Percentiles rank a stretch among this genome's conserved stretches.
Evolutionary conservation across 2,113 vertebrate genomes (phyloP).

Genomic region (Nematolebias whitei): DNA sequence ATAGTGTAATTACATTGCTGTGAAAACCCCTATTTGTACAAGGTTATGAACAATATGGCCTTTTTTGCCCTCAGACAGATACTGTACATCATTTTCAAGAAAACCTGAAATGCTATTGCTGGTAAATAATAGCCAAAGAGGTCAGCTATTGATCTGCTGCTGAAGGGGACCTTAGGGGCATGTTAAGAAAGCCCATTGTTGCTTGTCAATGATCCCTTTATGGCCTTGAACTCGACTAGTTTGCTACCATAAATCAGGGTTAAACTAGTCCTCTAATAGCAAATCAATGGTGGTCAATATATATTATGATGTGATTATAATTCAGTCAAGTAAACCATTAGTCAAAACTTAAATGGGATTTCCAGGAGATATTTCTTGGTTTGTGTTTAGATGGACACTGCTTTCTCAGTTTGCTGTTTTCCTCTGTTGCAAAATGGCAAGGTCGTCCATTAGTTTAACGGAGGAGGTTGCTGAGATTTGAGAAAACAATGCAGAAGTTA

Average conservation of each 20-base stretch:
- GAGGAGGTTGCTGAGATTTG: slow-evolving; percentile 58
- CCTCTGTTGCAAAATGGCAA: slow-evolving; percentile 44
- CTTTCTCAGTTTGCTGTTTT: slow-evolving; percentile 14
- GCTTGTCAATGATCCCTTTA: slow-evolving; percentile 77
- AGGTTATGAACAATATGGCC: slow-evolving; percentile 51
- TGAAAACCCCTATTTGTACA: slow-evolving; percentile 33
- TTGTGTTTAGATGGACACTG: slow-evolving; percentile 16
- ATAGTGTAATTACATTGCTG: background rate
- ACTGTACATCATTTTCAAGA: slow-evolving; percentile 64
- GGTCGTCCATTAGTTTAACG: slow-evolving; percentile 66
- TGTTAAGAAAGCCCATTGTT: slow-evolving; percentile 69
- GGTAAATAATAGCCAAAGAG: slow-evolving; percentile 66
- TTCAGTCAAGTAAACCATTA: slow-evolving; percentile 58
- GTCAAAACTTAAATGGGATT: slow-evolving; percentile 58
- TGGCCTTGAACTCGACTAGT: slow-evolving; percentile 67
- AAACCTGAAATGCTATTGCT: slow-evolving; percentile 57
- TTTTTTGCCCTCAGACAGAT: slow-evolving; percentile 37
- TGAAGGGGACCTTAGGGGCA: slow-evolving; percentile 71
- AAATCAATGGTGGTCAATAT: slow-evolving; percentile 74
- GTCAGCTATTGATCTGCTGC: slow-evolving; percentile 78
- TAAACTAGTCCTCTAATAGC: slow-evolving; percentile 75
- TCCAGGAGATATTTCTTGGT: background rate
- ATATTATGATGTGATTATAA: slow-evolving; percentile 75
- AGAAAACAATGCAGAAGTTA: slow-evolving; percentile 68
- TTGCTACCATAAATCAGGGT: slow-evolving; percentile 64